These are phyloP conservation scores for Prorops nasuta DNA, from an alignment of 1,140 invertebrate species.

Conservation along the genomic window DNA sequence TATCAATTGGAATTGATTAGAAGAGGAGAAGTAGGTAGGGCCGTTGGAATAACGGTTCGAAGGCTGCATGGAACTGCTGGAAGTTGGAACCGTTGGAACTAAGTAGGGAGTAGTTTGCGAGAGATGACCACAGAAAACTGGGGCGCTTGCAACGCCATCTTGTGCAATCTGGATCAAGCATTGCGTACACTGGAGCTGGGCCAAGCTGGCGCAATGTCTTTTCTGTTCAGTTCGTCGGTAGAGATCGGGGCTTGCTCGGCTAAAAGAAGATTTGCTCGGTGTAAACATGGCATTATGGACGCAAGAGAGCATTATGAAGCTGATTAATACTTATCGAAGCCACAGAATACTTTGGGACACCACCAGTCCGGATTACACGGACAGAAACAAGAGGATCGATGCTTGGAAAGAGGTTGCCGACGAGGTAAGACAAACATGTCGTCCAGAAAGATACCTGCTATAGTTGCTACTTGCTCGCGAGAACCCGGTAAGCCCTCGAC, in stretches of 20 bases:
- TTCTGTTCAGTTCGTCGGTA: too few relatives aligned
- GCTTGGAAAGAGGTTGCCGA: conserved; percentile 20
- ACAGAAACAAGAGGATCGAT: conserved; percentile 13
- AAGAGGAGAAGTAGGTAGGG: too few relatives aligned
- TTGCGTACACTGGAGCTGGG: conserved; percentile 7
- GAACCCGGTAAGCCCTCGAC: too few relatives aligned
- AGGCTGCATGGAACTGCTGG: too few relatives aligned
- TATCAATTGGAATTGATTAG: background rate
- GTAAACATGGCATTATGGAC: conserved; percentile 17
- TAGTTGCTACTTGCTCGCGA: too few relatives aligned
- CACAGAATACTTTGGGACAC: conserved; percentile 14
- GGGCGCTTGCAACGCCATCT: conserved; percentile 14
- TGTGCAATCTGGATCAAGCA: conserved; percentile 12
- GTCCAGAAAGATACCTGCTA: too few relatives aligned
- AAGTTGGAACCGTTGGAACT: too few relatives aligned
- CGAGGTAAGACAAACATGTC: conserved; percentile 6
- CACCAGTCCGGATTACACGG: conserved; percentile 7
- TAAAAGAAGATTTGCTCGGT: background rate
- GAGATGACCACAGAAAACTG: too few relatives aligned
- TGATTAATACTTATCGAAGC: conserved; percentile 12
- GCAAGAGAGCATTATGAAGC: conserved; percentile 16
- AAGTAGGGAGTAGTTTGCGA: too few relatives aligned
- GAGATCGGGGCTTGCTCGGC: background rate
- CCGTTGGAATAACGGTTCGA: too few relatives aligned
- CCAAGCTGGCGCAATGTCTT: conserved; percentile 21